Percentiles rank a stretch among this genome's conserved stretches.
Conservation (phyloP, 1,140 invertebrate species). For the Anadara kagoshimensis region DNA sequence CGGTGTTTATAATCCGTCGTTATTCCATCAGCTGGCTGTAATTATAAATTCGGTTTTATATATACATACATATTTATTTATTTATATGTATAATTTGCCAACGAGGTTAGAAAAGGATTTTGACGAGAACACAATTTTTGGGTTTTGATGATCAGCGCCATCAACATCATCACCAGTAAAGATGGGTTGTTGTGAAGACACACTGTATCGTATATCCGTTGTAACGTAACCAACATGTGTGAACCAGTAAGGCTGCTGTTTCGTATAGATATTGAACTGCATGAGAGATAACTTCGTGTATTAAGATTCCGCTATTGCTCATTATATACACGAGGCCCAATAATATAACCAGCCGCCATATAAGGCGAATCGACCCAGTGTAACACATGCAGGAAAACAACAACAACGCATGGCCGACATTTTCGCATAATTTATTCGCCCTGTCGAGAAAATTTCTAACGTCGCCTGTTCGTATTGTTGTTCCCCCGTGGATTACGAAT, state of each 20-base stretch:
- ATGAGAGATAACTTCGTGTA: too few species aligned
- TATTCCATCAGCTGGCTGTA: constrained; percentile 14
- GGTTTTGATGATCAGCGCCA: too few species aligned
- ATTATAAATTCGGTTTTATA: constrained; percentile 22
- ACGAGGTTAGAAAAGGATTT: not conserved
- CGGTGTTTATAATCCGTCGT: not conserved
- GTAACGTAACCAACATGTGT: too few species aligned
- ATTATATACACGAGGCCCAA: constrained; percentile 15
- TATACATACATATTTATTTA: too few species aligned
- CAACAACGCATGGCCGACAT: constrained; percentile 39
- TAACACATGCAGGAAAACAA: constrained; percentile 19
- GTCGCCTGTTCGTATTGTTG: constrained; percentile 21
- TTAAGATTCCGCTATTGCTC: too few species aligned
- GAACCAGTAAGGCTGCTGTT: too few species aligned
- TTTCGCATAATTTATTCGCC: constrained; percentile 54
- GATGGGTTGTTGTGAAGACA: too few species aligned
- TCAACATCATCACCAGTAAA: too few species aligned
- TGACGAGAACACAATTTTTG: too few species aligned
- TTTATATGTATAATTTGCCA: constrained; percentile 2
- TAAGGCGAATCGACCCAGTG: constrained; percentile 32
- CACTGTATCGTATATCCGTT: too few species aligned
- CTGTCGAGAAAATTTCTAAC: constrained; percentile 38
- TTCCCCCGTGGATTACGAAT: constrained; percentile 33
- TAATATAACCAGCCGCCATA: constrained; percentile 42
- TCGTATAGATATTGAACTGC: too few species aligned